Evolutionary conservation across 1,140 invertebrate genomes (phyloP), one percentile per base, ranked within the genome.

Genomic region (Venustaconcha ellipsiformis): DNA sequence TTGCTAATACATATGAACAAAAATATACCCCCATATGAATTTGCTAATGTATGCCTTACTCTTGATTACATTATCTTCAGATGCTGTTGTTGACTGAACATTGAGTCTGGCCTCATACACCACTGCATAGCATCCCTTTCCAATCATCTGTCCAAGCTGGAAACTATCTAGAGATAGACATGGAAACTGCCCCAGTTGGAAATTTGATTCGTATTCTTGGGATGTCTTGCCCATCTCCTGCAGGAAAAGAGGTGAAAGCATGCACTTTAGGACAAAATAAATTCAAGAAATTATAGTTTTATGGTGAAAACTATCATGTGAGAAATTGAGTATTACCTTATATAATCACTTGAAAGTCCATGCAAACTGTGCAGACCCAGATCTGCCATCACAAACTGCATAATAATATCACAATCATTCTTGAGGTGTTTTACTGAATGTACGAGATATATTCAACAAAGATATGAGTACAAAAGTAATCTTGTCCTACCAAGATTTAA

Each of bases 91-190:
- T 14, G 30, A 17, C 13, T 15, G 48, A 20, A 30, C 26, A 69
- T 78, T 79, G 14, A 78, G 69, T 56, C 89, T 91, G 60, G 94
- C 94, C 37, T 93, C 92, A 87, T 96, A 95, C 11, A 97, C 95
- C 57, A 94, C 95, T 60, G 94, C 95, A 81, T 94, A 95, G 86
- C 94, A 94, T 37, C 95, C 95, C 89, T 96, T 95, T 14, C 93
- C 94, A 78, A 97, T 93, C 0, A 92, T 88, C 30, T 92, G 91
- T 4, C 94, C 94, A 74, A 96, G 90, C 70, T 93, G 91, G 74
- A 96, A 92, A 83, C 94, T 90, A 30, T 93, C 89, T 23, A 95
- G 90, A n/a, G 78, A 79, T 14, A 83, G 67, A 30, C 23, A 3
- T 1, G 26, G 8, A 14, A n/a, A 12, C 2, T 63, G 17, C 8